phyloP scores from a whole-genome alignment of 2,797 vertebrate species.

The Chiroxiphia lanceolata region DNA sequence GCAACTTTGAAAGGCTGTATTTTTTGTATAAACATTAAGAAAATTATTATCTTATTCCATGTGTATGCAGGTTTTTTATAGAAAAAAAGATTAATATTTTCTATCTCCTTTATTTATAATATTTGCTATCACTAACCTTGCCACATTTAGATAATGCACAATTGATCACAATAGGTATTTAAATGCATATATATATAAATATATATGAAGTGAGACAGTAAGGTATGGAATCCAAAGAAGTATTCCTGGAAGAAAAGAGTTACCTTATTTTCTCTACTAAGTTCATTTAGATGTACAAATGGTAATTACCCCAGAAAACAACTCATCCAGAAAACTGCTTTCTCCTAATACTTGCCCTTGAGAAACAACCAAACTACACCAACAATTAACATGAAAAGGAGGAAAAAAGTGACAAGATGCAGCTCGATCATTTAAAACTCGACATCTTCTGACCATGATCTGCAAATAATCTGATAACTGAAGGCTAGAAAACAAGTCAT shows the following conservation, averaged over 20 bases:
- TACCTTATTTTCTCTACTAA: background rate
- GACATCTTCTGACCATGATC: background rate
- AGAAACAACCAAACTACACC: background rate
- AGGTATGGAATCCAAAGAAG: background rate
- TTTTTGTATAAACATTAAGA: background rate
- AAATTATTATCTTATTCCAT: background rate
- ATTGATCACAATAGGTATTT: background rate
- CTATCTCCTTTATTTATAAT: background rate
- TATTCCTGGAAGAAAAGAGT: background rate
- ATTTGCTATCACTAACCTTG: background rate
- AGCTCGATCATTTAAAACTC: background rate
- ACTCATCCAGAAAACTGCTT: background rate
- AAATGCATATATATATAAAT: background rate
- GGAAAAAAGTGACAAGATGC: background rate
- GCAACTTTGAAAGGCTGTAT: background rate
- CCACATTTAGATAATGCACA: background rate
- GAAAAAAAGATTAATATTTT: background rate
- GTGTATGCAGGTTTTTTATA: background rate
- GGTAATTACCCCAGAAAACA: background rate
- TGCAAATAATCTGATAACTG: background rate
- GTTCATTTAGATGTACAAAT: background rate
- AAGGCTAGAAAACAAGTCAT: background rate
- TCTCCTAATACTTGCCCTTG: background rate
- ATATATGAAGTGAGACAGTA: background rate
- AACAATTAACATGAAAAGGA: background rate